A percentile compares a stretch with the other conserved stretches of the same genome.
Conservation (phyloP, 2,888 invertebrate genomes). For the Athalia cordata region DNA sequence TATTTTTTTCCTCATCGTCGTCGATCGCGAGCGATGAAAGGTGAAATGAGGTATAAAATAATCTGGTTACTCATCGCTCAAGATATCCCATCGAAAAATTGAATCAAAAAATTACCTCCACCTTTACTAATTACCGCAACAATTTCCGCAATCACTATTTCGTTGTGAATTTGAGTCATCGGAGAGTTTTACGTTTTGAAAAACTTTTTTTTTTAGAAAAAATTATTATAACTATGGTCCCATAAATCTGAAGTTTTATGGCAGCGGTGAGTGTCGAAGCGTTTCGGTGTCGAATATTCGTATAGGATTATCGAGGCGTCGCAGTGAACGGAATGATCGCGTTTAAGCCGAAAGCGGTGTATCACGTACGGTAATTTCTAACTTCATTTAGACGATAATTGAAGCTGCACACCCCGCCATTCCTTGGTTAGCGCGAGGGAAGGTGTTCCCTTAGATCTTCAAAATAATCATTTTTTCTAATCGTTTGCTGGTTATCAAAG, state of each 20-base stretch:
- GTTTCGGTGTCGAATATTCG: too few relatives aligned
- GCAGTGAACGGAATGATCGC: background rate
- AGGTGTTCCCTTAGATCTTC: background rate
- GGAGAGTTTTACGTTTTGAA: too few relatives aligned
- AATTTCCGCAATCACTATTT: background rate
- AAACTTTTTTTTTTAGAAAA: too few relatives aligned
- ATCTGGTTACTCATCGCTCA: conserved; percentile 24
- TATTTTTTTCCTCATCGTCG: too few relatives aligned
- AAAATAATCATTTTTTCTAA: background rate
- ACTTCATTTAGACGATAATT: conserved; percentile 30
- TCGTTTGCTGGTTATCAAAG: too few relatives aligned
- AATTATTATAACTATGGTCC: too few relatives aligned
- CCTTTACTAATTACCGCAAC: background rate
- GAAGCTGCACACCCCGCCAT: background rate
- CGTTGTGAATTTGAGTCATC: too few relatives aligned
- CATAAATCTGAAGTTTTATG: too few relatives aligned
- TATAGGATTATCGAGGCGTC: background rate
- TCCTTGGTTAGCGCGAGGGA: background rate
- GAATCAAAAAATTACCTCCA: conserved; percentile 20
- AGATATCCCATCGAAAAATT: conserved; percentile 14
- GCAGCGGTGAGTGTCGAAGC: too few relatives aligned
- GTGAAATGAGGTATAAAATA: conserved; percentile 8
- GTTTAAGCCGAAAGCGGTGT: background rate
- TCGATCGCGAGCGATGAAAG: background rate
- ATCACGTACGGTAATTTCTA: conserved; percentile 14